phyloP scores from a whole-genome alignment of 2,797 vertebrate genomes.

The Chelonia mydas region DNA sequence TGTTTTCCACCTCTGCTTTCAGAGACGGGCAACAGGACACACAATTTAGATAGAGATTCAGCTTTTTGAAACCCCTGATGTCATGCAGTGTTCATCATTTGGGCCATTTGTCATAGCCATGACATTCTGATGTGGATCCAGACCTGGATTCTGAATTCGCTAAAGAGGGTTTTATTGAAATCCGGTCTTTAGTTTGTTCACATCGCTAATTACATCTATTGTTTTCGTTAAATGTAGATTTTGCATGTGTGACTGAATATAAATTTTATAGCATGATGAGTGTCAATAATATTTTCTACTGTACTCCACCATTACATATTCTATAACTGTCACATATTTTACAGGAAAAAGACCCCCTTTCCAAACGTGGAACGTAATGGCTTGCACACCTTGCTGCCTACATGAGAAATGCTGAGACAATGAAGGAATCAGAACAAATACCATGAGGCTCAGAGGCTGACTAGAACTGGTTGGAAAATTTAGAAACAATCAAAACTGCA shows the following conservation, averaged over 20 bases:
- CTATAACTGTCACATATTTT: neutral
- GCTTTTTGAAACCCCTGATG: fast-evolving
- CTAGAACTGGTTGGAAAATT: neutral
- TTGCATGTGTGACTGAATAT: neutral
- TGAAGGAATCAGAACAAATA: neutral
- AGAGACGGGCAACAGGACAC: neutral
- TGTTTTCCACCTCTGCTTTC: neutral
- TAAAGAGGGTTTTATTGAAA: fast-evolving
- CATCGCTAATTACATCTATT: neutral
- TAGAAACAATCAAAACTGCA: neutral
- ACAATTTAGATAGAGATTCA: neutral
- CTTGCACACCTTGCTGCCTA: neutral
- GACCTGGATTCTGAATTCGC: neutral
- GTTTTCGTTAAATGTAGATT: neutral
- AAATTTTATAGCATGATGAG: neutral
- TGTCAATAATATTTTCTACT: neutral
- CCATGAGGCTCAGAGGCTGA: neutral
- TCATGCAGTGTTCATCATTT: fast-evolving
- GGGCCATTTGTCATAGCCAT: neutral
- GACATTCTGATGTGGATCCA: neutral
- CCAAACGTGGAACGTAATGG: neutral
- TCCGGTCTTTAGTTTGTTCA: neutral
- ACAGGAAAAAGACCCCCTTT: neutral
- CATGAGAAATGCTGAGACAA: neutral
- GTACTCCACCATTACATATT: fast-evolving